A percentile compares a stretch with the other conserved stretches of the same genome.
Conservation (phyloP, 2,113 vertebrate genomes). For the Psilopogon haemacephalus region DNA sequence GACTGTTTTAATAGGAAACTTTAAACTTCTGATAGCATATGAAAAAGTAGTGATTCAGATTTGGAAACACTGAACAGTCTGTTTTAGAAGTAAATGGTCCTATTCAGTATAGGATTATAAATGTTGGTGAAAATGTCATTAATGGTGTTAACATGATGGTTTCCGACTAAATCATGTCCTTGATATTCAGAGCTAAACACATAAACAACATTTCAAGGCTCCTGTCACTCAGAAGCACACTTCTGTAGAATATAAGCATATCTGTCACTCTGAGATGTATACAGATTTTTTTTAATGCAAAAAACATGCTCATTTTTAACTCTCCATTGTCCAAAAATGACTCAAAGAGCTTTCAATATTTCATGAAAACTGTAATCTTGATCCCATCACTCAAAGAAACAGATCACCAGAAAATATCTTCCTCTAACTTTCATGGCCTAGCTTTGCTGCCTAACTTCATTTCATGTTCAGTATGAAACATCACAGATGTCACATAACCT, state of each 20-base stretch:
- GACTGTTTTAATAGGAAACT: conserved; percentile 31
- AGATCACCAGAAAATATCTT: not conserved
- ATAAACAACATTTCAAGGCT: conserved; percentile 65
- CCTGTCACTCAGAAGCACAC: conserved; percentile 57
- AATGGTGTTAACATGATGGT: conserved; percentile 64
- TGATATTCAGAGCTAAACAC: conserved; percentile 64
- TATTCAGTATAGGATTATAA: conserved; percentile 35
- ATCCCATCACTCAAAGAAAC: conserved; percentile 24
- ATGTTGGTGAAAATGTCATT: conserved; percentile 56
- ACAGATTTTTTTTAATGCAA: not conserved
- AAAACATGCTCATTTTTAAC: conserved; percentile 44
- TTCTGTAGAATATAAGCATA: conserved; percentile 63
- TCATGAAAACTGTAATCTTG: conserved; percentile 43
- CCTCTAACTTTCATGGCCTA: not conserved
- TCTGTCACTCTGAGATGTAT: conserved; percentile 58
- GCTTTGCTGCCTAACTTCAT: not conserved
- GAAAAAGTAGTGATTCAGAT: not conserved
- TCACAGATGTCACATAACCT: not conserved
- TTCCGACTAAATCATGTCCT: conserved; percentile 52
- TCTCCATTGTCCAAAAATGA: conserved; percentile 30
- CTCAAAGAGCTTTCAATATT: conserved; percentile 3
- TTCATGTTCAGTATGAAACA: not conserved
- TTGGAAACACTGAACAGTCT: not conserved
- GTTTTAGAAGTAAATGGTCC: conserved; percentile 21
- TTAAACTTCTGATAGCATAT: conserved; percentile 28